Percentiles rank a stretch among this genome's conserved stretches.
These are phyloP conservation scores for Hoplostethus mediterraneus DNA, from an alignment of 2,797 vertebrate species.

Conservation along the genomic window DNA sequence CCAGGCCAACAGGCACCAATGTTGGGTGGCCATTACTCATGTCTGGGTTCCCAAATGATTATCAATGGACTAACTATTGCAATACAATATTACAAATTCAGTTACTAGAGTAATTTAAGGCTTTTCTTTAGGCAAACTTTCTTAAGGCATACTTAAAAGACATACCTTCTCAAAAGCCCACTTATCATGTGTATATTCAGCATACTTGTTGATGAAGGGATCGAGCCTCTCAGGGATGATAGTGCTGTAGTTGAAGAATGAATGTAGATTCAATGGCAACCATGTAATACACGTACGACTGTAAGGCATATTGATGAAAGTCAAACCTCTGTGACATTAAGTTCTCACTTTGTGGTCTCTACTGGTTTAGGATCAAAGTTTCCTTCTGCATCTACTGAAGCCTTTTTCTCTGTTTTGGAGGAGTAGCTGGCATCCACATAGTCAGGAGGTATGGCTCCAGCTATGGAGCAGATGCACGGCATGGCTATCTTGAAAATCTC, in stretches of 20 bases:
- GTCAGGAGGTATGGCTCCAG: conserved; percentile 94
- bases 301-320: neutral
- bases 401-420: conserved; percentile 95
- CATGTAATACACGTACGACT: neutral
- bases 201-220: conserved; percentile 93
- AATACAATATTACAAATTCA: too few species aligned
- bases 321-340: neutral
- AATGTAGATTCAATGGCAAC: conserved; percentile 8
- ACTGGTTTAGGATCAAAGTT: conserved; percentile 97
- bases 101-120: too few species aligned
- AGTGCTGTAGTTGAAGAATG: conserved; percentile 80
- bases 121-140: too few species aligned
- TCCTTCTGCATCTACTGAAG: conserved; percentile 95
- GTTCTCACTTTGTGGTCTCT: conserved; percentile 93
- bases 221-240: conserved; percentile 96
- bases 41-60: too few species aligned
- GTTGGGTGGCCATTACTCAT: too few species aligned
- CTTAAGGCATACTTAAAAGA: neutral
- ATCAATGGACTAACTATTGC: too few species aligned
- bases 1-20: too few species aligned
- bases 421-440: conserved; percentile 97
- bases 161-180: conserved; percentile 96
- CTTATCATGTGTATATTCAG: conserved; percentile 94
- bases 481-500: conserved; percentile 96
- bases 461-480: conserved; percentile 95